Conservation (phyloP, 2,888 invertebrate genomes). For the Andrena marginata region DNA sequence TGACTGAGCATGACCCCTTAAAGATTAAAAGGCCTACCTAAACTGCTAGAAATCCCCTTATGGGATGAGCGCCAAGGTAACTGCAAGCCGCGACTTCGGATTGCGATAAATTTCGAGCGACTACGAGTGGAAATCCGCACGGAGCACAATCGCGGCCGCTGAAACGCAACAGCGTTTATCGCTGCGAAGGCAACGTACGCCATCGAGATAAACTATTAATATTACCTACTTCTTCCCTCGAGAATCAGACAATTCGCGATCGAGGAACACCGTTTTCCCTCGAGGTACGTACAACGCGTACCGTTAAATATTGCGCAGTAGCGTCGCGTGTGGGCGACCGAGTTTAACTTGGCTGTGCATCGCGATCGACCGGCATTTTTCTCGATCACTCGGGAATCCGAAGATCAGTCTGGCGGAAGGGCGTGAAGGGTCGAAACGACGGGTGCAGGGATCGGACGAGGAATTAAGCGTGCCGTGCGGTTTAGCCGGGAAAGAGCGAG, state of each 20-base stretch:
- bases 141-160: background rate
- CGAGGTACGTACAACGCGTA: slow-evolving; percentile 17
- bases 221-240: background rate
- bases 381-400: background rate
- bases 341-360: slow-evolving; percentile 25
- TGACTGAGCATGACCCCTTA: too few species aligned
- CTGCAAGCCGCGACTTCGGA: background rate
- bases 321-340: slow-evolving; percentile 63
- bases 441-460: background rate
- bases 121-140: background rate
- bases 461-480: background rate
- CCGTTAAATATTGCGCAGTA: slow-evolving; percentile 66
- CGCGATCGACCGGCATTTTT: slow-evolving; percentile 59
- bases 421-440: background rate
- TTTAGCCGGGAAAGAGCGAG: slow-evolving; percentile 13
- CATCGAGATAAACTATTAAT: background rate
- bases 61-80: background rate
- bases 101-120: background rate
- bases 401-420: background rate
- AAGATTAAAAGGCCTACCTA: background rate
- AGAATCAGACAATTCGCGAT: slow-evolving; percentile 8
- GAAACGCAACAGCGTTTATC: slow-evolving; percentile 14
- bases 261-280: slow-evolving; percentile 26
- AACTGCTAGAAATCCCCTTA: background rate
- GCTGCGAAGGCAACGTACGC: background rate